phyloP scores from a whole-genome alignment of 2,888 invertebrate species.

The Nipponacmea schrenckii region DNA sequence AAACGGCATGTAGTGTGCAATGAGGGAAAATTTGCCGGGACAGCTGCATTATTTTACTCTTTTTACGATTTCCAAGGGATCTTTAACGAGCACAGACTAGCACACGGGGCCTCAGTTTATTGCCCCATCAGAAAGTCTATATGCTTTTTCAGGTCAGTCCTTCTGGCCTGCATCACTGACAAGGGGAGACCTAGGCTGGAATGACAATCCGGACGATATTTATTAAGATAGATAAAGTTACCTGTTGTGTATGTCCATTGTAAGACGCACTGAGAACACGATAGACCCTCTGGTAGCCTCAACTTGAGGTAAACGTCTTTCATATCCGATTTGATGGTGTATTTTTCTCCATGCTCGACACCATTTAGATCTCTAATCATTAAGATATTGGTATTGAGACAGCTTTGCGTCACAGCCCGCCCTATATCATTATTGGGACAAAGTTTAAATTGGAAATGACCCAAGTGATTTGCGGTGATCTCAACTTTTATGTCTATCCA shows the following conservation, averaged over 20 bases:
- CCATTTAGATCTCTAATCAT: not conserved
- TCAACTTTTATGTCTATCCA: not conserved
- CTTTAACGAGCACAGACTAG: no score
- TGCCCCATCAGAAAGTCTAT: no score
- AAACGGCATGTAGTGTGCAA: no score
- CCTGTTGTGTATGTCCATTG: slow-evolving; percentile 1
- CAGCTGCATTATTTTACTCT: no score
- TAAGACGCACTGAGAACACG: not conserved
- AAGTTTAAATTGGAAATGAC: not conserved
- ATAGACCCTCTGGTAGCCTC: not conserved
- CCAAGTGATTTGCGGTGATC: not conserved
- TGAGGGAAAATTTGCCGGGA: no score
- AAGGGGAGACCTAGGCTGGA: no score
- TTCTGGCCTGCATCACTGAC: no score
- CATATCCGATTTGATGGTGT: not conserved
- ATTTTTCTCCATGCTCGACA: not conserved
- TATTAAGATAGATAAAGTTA: not conserved
- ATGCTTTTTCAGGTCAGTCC: no score
- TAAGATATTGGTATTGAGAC: not conserved
- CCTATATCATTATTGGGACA: not conserved
- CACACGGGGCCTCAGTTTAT: no score
- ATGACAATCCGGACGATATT: no score
- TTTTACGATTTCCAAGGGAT: no score
- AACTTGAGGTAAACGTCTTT: not conserved
- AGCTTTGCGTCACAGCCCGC: not conserved